Base-by-base conservation (phyloP, 2,113 vertebrate species). In the Spea multiplicata region DNA sequence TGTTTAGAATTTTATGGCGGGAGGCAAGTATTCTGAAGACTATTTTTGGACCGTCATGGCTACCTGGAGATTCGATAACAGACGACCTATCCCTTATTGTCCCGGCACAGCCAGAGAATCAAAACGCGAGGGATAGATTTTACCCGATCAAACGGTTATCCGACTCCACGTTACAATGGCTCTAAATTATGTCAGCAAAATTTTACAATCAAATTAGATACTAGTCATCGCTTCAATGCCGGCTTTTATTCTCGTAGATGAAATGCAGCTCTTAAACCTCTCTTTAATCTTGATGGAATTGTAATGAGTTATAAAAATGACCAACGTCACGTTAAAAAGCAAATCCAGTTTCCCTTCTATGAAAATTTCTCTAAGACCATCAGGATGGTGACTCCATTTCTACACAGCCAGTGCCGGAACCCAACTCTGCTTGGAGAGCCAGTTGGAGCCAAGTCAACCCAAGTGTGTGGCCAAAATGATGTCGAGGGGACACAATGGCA, bases 141-240 rank as follows among this genome's bases (percentile, higher is more conserved):
- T 66, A 46, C 45, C 62, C 65, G 61, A 74, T 74, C 49, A 64
- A 62, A 74, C 30, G 64, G 45, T n/a, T 30, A 48, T 53, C 57
- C 46, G 14, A 5, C 48, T 62, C 46, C 13, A 65, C 73, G 52
- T 75, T 66, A 45, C 62, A 53, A 44, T 47, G 6, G 53, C 44
- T 48, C n/a, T 75, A 66, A 75, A 75, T 66, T 66, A 66, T 55
- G 13, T 64, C 50, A n/a, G 62, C 62, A 49, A 65, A 65, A 75
- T 75, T 75, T 75, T 66, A 75, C 73, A 75, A 75, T 75, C 73
- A 75, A 53, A 75, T 66, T 66, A 66, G 49, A 75, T 67, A 50
- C 16, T 75, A 48, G 14, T 50, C 74, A 55, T 67, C 49, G 44
- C 12, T 45, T 75, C 17, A 46, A 16, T 14, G 3, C 16, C 3